phyloP scores from a whole-genome alignment of 2,113 vertebrate species.

The Seriola aureovittata region DNA sequence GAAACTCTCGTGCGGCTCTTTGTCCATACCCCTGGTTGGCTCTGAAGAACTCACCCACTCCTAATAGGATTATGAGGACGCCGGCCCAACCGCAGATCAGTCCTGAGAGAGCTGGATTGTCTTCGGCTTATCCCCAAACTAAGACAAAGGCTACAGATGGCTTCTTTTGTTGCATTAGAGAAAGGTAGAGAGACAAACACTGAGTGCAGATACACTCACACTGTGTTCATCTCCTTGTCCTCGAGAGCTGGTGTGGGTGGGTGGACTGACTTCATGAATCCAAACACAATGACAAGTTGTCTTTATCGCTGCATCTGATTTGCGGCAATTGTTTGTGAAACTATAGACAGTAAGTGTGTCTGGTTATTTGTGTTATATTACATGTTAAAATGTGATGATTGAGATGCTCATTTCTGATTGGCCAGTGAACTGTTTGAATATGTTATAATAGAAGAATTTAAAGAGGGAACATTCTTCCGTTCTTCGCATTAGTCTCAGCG shows the following conservation, averaged over 20 bases:
- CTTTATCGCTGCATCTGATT: background rate
- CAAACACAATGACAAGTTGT: slow-evolving; percentile 2
- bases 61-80: slow-evolving; percentile 80
- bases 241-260: slow-evolving; percentile 11
- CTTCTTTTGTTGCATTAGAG: slow-evolving; percentile 64
- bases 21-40: slow-evolving; percentile 43
- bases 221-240: slow-evolving; percentile 21
- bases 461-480: too few species aligned
- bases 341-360: background rate
- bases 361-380: background rate
- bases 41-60: slow-evolving; percentile 67
- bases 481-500: background rate
- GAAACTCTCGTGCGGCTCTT: slow-evolving; percentile 45
- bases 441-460: too few species aligned
- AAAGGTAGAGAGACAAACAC: slow-evolving; percentile 48
- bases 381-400: background rate
- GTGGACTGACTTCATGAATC: slow-evolving; percentile 27
- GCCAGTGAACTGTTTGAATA: background rate
- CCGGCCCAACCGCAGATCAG: slow-evolving; percentile 56
- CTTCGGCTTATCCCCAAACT: slow-evolving; percentile 69
- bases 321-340: too few species aligned
- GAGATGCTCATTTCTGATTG: background rate
- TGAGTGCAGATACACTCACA: slow-evolving; percentile 13
- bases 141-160: slow-evolving; percentile 76
- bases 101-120: slow-evolving; percentile 65